phyloP scores from a whole-genome alignment of 2,113 vertebrate genomes.

The Xiphophorus couchianus region DNA sequence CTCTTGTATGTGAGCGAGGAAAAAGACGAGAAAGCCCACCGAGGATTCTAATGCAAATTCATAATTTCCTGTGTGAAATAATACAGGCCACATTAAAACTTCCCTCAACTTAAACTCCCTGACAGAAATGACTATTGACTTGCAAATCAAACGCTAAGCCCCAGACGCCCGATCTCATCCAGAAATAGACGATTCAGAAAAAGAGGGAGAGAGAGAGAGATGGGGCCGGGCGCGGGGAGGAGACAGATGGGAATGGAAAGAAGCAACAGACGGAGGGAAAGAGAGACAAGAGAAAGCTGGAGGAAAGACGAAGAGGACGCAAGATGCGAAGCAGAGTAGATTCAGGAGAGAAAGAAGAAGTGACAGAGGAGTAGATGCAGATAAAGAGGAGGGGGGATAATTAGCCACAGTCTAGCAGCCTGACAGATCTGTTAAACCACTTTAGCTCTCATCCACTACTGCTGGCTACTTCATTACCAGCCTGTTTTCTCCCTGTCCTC shows the following conservation, averaged over 20 bases:
- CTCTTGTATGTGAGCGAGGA: slow-evolving; percentile 23
- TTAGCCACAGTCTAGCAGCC: slow-evolving; percentile 75
- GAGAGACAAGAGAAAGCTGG: slow-evolving; percentile 23
- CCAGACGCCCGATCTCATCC: slow-evolving; percentile 56
- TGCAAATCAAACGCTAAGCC: slow-evolving; percentile 71
- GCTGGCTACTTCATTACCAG: slow-evolving; percentile 71
- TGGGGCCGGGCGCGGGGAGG: slow-evolving; percentile 39
- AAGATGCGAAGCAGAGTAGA: slow-evolving; percentile 22
- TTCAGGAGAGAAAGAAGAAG: slow-evolving; percentile 34
- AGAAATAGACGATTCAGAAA: slow-evolving; percentile 38
- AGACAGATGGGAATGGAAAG: slow-evolving; percentile 62
- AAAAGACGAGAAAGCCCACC: slow-evolving; percentile 31
- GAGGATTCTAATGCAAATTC: slow-evolving; percentile 63
- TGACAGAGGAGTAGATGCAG: slow-evolving; percentile 60
- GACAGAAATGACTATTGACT: slow-evolving; percentile 70
- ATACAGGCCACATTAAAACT: slow-evolving; percentile 64
- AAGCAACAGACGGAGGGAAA: slow-evolving; percentile 56
- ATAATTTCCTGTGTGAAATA: slow-evolving; percentile 56
- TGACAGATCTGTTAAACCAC: slow-evolving; percentile 75
- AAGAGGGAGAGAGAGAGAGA: slow-evolving; percentile 11
- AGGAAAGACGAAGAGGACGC: neutral
- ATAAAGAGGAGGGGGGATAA: slow-evolving; percentile 68
- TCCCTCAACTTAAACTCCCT: slow-evolving; percentile 60
- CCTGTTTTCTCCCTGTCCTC: slow-evolving; percentile 41
- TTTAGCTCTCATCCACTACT: slow-evolving; percentile 67